Conservation (phyloP, 1,140 invertebrate species). For the Tetramorium simillimum region DNA sequence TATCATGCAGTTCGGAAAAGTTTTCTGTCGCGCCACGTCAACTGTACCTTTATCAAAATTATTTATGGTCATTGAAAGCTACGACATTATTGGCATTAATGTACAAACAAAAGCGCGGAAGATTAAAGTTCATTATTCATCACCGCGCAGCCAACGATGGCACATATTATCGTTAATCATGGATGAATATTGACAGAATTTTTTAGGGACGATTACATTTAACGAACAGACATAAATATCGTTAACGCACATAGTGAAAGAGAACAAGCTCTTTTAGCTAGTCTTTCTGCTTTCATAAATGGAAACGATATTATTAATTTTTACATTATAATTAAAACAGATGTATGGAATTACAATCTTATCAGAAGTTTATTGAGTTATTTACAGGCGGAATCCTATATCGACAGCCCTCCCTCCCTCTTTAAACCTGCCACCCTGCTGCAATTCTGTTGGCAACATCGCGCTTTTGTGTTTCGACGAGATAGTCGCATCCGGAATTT, state of each 20-base stretch:
- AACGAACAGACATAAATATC: not conserved
- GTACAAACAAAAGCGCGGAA: conserved; percentile 27
- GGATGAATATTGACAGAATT: conserved; percentile 1
- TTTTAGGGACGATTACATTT: conserved; percentile 1
- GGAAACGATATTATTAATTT: conserved; percentile 63
- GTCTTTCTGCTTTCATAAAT: not conserved
- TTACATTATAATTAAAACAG: conserved; percentile 38
- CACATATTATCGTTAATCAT: conserved; percentile 28
- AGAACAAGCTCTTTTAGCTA: not conserved
- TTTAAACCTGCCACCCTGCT: conserved; percentile 16
- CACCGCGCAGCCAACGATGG: not conserved
- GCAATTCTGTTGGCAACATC: conserved; percentile 55
- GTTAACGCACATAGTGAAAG: not conserved
- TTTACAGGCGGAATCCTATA: conserved; percentile 63
- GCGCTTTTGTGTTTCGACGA: conserved; percentile 67
- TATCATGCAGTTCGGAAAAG: not conserved
- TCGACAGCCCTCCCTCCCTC: conserved; percentile 1
- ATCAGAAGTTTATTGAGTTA: conserved; percentile 65
- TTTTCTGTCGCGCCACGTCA: not conserved
- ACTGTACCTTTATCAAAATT: conserved; percentile 10
- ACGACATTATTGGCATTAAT: conserved; percentile 18
- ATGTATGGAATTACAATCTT: conserved; percentile 62
- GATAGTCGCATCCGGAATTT: conserved; percentile 66
- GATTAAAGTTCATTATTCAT: conserved; percentile 54
- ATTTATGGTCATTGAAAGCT: conserved; percentile 30